phyloP scores from a whole-genome alignment of 2,888 invertebrate genomes.

The Ophioninae sp. region DNA sequence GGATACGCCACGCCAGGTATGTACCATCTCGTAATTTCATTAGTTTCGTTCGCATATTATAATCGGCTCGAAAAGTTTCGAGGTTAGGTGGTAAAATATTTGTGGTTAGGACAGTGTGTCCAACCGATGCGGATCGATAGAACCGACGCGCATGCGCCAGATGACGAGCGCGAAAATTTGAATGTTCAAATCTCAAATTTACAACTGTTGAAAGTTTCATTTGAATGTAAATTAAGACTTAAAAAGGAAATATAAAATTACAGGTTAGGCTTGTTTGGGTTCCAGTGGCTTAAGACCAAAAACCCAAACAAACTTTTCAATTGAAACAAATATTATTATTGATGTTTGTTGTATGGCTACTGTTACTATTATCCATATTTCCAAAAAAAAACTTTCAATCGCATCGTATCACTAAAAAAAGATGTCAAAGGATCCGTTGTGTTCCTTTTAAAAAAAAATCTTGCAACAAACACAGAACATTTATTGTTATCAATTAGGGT shows the following conservation, averaged over 20 bases:
- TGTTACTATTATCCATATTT: neutral
- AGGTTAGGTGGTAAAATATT: constrained; percentile 55
- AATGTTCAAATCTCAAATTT: neutral
- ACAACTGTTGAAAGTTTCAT: neutral
- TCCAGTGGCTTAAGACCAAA: too few relatives aligned
- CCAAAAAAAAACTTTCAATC: neutral
- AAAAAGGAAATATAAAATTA: too few relatives aligned
- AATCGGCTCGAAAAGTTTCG: neutral
- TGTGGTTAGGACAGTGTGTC: neutral
- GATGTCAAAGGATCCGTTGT: neutral
- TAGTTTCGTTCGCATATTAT: constrained; percentile 1
- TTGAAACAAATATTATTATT: neutral
- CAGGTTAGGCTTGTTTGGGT: too few relatives aligned
- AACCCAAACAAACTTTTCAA: too few relatives aligned
- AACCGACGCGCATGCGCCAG: neutral
- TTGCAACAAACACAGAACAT: neutral
- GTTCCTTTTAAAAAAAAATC: neutral
- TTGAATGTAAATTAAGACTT: neutral
- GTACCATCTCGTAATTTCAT: constrained; percentile 1
- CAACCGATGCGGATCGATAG: neutral
- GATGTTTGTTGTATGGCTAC: neutral
- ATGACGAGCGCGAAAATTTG: constrained; percentile 33
- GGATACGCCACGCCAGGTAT: constrained; percentile 67
- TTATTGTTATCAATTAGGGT: constrained; percentile 1
- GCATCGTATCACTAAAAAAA: neutral